Percentiles rank a stretch among this genome's conserved stretches.
These are phyloP conservation scores for Tauraco erythrolophus DNA, from an alignment of 2,113 vertebrate species.

Conservation along the genomic window DNA sequence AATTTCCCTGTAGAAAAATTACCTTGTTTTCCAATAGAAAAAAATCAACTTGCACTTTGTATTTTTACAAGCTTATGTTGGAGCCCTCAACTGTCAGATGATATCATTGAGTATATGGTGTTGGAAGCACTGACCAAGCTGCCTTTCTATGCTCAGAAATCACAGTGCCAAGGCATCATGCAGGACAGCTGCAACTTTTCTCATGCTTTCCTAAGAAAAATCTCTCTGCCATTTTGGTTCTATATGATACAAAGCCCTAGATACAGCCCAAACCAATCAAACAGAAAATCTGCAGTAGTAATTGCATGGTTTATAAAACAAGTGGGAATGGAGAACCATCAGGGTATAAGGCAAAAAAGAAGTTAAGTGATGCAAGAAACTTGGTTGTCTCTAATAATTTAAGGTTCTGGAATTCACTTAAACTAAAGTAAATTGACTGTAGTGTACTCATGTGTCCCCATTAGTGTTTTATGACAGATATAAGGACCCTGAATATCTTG, in stretches of 20 bases:
- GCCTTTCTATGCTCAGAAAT: neutral
- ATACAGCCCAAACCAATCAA: neutral
- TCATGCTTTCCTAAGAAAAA: neutral
- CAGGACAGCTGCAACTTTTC: neutral
- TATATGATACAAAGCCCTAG: neutral
- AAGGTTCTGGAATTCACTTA: conserved; percentile 58
- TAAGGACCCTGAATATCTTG: conserved; percentile 9
- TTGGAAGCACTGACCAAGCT: neutral
- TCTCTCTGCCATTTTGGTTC: neutral
- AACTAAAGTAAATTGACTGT: conserved; percentile 44
- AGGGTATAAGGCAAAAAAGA: neutral
- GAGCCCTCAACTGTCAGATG: neutral
- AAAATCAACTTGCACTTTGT: neutral
- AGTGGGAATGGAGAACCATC: neutral
- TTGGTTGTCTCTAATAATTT: conserved; percentile 34
- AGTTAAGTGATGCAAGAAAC: neutral
- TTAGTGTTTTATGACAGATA: conserved; percentile 42
- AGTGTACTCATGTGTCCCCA: conserved; percentile 4
- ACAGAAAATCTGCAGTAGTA: neutral
- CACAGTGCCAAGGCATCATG: fast-evolving
- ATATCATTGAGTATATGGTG: neutral
- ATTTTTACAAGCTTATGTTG: neutral
- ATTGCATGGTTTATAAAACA: neutral
- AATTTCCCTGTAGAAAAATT: neutral
- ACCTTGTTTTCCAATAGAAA: neutral